Evolutionary conservation across 2,888 invertebrate genomes (phyloP).

Genomic region (Hetaerina titia): DNA sequence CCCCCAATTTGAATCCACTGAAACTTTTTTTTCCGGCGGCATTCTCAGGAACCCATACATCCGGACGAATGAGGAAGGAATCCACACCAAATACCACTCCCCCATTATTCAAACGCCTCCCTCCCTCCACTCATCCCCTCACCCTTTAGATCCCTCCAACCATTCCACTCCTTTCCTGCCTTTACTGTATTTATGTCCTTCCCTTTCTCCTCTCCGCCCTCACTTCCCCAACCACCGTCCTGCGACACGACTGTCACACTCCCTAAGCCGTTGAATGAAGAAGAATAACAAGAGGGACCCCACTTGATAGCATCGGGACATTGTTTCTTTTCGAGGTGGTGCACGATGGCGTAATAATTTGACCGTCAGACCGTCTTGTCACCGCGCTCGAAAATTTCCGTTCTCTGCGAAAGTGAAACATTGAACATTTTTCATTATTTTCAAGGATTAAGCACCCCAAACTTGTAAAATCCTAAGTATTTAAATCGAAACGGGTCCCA

Average conservation of each 20-base stretch:
- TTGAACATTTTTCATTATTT: too few species aligned
- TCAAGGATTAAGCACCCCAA: too few species aligned
- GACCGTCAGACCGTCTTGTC: too few species aligned
- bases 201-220: background rate
- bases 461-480: too few species aligned
- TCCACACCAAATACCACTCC: background rate
- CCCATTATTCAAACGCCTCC: background rate
- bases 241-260: background rate
- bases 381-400: too few species aligned
- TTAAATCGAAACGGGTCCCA: too few species aligned
- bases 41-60: background rate
- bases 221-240: background rate
- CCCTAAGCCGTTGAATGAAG: background rate
- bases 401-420: too few species aligned
- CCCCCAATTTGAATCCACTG: background rate
- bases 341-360: too few species aligned
- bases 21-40: background rate
- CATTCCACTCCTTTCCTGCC: background rate
- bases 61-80: background rate
- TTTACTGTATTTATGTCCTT: background rate
- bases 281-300: background rate
- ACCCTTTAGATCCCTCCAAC: background rate
- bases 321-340: background rate
- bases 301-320: background rate
- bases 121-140: background rate